A percentile compares a stretch with the other conserved stretches of the same genome.
Evolutionary conservation across 2,797 vertebrate species (phyloP).

Genomic region (Pseudochirops corinnae): DNA sequence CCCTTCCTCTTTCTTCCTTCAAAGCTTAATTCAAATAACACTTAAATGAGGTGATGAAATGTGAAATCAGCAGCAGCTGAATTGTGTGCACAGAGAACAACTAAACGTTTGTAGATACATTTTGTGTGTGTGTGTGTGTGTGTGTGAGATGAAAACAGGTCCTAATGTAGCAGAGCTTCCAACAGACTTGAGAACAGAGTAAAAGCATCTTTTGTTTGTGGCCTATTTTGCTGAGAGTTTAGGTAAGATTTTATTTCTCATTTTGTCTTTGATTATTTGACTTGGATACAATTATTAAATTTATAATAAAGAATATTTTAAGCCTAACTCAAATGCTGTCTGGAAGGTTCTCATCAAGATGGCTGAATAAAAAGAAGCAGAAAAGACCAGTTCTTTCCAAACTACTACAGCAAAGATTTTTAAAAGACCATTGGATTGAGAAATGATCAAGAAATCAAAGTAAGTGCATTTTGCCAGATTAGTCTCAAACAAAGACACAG

Average conservation of each 20-base stretch:
- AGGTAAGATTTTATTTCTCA: not conserved
- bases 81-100: not conserved
- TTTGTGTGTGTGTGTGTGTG: not conserved
- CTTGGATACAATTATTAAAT: not conserved
- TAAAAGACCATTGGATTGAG: not conserved
- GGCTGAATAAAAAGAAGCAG: not conserved
- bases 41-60: constrained; percentile 3
- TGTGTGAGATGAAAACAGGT: not conserved
- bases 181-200: not conserved
- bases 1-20: not conserved
- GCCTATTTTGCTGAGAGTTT: not conserved
- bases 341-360: not conserved
- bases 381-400: not conserved
- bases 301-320: not conserved
- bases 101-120: not conserved
- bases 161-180: not conserved
- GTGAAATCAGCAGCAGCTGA: not conserved
- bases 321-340: not conserved
- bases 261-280: not conserved
- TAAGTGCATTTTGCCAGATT: not conserved
- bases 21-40: not conserved
- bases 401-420: not conserved
- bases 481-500: not conserved
- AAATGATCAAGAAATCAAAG: not conserved
- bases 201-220: not conserved